These are phyloP conservation scores for Campylomormyrus tamandua DNA, from an alignment of 2,113 vertebrate genomes.

Conservation along the genomic window DNA sequence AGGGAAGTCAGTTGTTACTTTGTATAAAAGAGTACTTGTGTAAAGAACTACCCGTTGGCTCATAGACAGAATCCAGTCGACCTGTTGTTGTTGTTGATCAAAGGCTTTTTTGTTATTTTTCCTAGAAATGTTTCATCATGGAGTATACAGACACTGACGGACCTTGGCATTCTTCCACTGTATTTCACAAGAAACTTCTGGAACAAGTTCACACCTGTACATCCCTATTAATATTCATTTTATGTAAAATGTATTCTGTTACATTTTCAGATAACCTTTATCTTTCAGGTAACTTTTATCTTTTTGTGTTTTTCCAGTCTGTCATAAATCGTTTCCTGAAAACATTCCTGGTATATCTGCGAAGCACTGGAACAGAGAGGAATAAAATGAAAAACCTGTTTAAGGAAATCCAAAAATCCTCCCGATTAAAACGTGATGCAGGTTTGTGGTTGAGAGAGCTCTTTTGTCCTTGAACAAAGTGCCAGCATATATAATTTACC, in stretches of 20 bases:
- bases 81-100: neutral
- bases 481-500: neutral
- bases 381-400: constrained; percentile 34
- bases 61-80: neutral
- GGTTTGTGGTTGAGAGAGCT: neutral
- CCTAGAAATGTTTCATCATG: constrained; percentile 48
- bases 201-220: constrained; percentile 42
- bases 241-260: neutral
- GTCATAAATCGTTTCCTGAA: constrained; percentile 33
- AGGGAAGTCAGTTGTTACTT: neutral
- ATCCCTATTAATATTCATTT: neutral
- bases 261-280: neutral
- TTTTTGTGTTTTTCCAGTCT: constrained; percentile 34
- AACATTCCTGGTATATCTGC: constrained; percentile 30
- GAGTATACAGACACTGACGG: constrained; percentile 42
- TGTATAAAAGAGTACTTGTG: neutral
- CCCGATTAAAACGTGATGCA: constrained; percentile 11
- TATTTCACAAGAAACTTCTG: constrained; percentile 51
- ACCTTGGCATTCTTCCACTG: constrained; percentile 45
- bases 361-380: neutral
- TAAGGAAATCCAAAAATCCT: neutral
- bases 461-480: neutral
- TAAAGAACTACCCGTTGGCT: neutral
- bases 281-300: neutral
- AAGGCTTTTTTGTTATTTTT: constrained; percentile 15